These are phyloP conservation scores for Timema podura DNA, from an alignment of 2,888 invertebrate species.

Conservation along the genomic window DNA sequence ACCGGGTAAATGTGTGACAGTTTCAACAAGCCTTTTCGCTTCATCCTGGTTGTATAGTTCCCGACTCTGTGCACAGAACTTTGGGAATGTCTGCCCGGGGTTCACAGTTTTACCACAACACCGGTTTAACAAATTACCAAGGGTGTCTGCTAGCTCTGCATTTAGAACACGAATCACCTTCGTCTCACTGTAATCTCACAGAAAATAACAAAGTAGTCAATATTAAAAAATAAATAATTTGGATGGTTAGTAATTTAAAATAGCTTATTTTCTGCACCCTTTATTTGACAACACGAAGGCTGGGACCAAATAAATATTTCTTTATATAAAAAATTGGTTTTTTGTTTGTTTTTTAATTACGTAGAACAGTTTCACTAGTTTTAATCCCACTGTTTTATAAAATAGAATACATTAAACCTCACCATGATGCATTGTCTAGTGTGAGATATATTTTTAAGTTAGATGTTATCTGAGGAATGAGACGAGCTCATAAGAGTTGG, in stretches of 20 bases:
- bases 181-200: slow-evolving; percentile 75
- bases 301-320: too few species aligned
- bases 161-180: slow-evolving; percentile 75
- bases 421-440: too few species aligned
- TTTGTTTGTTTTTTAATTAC: too few species aligned
- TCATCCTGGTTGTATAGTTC: not conserved
- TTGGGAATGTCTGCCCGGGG: slow-evolving; percentile 69
- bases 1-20: slow-evolving; percentile 14
- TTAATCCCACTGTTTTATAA: too few species aligned
- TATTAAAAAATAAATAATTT: not conserved
- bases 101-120: slow-evolving; percentile 75
- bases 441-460: too few species aligned
- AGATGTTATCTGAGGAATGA: too few species aligned
- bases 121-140: slow-evolving; percentile 86
- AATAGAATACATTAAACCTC: too few species aligned
- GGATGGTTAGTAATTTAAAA: not conserved
- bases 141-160: slow-evolving; percentile 83
- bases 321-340: too few species aligned
- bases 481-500: too few species aligned
- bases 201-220: not conserved
- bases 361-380: too few species aligned
- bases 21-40: not conserved
- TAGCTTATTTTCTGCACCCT: too few species aligned
- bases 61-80: not conserved
- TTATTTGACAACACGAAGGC: too few species aligned